Base-by-base conservation (phyloP, 1,140 invertebrate genomes). In the honey bee (Apis mellifera) region DNA sequence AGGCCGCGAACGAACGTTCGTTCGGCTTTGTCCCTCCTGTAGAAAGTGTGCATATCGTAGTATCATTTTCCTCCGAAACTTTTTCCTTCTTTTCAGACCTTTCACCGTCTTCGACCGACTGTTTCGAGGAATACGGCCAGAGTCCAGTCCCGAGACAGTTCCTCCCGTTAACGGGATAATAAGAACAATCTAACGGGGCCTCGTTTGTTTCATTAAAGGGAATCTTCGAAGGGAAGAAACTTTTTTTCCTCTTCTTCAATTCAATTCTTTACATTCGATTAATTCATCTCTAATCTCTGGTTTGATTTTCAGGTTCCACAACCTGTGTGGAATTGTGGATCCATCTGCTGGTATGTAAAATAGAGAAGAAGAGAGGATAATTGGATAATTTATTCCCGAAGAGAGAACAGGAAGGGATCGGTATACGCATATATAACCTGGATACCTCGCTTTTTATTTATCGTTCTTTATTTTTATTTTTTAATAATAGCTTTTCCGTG, bases 21-120 rank as follows among this genome's bases (percentile, higher is more conserved):
- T 75, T 48, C 32, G 9, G 59, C 54, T 50, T 79, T 66, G 69
- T 85, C 48, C 65, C 54, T 65, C 71, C n/a, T n/a, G 23, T 86
- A 86, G 85, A 87, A 87, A 87, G 85, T 87, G 71, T 79, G 71
- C 75, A 83, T 82, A 83, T 74, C 71, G 82, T 50, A 65, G 84
- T 62, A 71, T 32, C 50, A 42, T 86, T 76, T 76, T 84, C 74
- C 72, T 50, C 15, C 23, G 26, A 15, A n/a, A 76, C 78, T 72
- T 86, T 85, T 86, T 76, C 74, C 70, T 77, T 79, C 80, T 75
- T 71, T 60, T 59, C 26, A 57, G 64, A 69, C 75, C 85, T 87
- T 87, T 87, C 85, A 87, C 84, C 85, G 60, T 83, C 76, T 82
- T 64, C 32, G 55, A 64, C 42, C 80, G 75, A 69, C 15, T 59